Percentiles rank a stretch among this genome's conserved stretches.
phyloP scores from a whole-genome alignment of 2,888 invertebrate species.

The Junonia oenone region DNA sequence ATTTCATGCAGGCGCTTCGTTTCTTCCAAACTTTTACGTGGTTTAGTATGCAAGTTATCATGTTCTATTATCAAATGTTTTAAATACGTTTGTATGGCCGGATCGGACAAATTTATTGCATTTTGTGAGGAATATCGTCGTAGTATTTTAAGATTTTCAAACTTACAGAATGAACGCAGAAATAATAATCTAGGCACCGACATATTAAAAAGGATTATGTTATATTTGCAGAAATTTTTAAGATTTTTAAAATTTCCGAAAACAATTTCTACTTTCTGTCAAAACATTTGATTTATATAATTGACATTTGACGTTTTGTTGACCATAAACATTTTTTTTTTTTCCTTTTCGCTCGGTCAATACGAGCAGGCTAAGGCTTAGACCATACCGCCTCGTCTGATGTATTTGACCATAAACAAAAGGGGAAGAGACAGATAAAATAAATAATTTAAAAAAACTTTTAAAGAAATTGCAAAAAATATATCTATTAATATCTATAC shows the following conservation, averaged over 20 bases:
- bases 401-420: background rate
- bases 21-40: constrained; percentile 47
- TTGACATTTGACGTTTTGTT: background rate
- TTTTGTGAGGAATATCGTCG: constrained; percentile 51
- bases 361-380: no score
- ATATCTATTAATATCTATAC: no score
- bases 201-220: constrained; percentile 16
- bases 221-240: background rate
- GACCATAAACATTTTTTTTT: background rate
- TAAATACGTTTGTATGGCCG: constrained; percentile 73
- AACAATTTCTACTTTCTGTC: background rate
- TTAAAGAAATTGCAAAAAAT: no score
- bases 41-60: constrained; percentile 61
- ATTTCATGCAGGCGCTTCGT: constrained; percentile 59
- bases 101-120: constrained; percentile 56
- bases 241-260: background rate
- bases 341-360: no score
- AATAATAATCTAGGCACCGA: constrained; percentile 28
- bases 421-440: background rate
- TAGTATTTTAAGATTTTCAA: constrained; percentile 37
- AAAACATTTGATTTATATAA: background rate
- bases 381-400: no score
- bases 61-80: constrained; percentile 75
- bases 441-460: background rate
- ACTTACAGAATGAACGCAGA: constrained; percentile 40